Conservation (phyloP, 2,888 invertebrate genomes). For the Eucera pruinosa region DNA sequence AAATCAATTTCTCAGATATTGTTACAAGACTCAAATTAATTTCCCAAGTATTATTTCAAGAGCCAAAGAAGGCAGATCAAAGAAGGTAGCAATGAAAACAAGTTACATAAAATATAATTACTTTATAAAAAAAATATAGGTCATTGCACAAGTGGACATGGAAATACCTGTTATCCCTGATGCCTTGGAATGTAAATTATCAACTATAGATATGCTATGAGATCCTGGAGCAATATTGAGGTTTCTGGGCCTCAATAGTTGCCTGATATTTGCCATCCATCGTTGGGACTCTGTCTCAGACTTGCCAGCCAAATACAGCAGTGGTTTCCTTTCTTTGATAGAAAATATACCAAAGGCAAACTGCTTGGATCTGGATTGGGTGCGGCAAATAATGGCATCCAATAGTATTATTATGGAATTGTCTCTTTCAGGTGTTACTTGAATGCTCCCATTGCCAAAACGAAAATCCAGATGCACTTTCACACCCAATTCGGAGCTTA, state of each 20-base stretch:
- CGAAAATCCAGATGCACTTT: constrained; percentile 75
- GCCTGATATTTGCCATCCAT: constrained; percentile 87
- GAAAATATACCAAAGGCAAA: constrained; percentile 90
- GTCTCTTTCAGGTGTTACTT: constrained; percentile 70
- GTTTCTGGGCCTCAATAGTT: constrained; percentile 83
- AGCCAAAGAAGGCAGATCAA: no score
- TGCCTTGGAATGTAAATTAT: constrained; percentile 87
- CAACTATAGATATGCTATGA: constrained; percentile 87
- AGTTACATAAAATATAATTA: no score
- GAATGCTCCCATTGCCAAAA: constrained; percentile 62
- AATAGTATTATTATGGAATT: constrained; percentile 85
- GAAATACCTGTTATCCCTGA: constrained; percentile 85
- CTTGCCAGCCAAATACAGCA: constrained; percentile 88
- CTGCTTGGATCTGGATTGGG: constrained; percentile 88
- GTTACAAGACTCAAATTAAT: no score
- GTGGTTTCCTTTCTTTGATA: constrained; percentile 86
- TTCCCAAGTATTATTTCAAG: no score
- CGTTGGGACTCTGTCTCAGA: constrained; percentile 88
- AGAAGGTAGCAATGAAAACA: no score
- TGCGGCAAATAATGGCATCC: constrained; percentile 87
- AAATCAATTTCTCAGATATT: no score
- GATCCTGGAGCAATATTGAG: constrained; percentile 85
- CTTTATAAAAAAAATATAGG: no score
- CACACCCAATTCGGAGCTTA: constrained; percentile 73
- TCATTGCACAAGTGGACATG: background rate